Conservation (phyloP, 2,797 vertebrate species). For the Lemur catta region DNA sequence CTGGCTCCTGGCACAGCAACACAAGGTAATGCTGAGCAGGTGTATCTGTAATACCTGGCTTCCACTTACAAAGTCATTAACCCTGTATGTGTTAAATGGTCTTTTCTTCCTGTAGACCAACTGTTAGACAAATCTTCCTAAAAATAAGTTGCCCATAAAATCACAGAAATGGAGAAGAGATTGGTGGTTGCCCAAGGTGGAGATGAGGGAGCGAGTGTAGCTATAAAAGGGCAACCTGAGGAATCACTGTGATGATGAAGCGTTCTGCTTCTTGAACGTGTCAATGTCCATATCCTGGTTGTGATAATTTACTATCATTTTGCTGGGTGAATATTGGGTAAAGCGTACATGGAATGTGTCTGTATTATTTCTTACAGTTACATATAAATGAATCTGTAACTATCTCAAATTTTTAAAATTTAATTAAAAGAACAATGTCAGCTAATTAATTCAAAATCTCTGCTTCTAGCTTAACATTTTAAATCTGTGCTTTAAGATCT, state of each 20-base stretch:
- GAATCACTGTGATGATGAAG: background rate
- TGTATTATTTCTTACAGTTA: background rate
- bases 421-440: background rate
- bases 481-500: background rate
- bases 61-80: background rate
- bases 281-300: no score
- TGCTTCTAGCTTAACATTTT: background rate
- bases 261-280: background rate
- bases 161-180: background rate
- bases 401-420: background rate
- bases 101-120: background rate
- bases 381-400: background rate
- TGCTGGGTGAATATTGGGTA: background rate
- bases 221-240: background rate
- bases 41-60: background rate
- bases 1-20: background rate
- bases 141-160: background rate
- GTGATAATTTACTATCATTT: no score
- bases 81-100: background rate
- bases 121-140: background rate
- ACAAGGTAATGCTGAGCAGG: background rate
- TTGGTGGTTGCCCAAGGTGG: background rate
- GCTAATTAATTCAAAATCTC: constrained; percentile 25
- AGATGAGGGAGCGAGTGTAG: background rate
- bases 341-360: background rate